These are phyloP conservation scores for Carterocephalus palaemon DNA, from an alignment of 2,888 invertebrate species.

Conservation along the genomic window DNA sequence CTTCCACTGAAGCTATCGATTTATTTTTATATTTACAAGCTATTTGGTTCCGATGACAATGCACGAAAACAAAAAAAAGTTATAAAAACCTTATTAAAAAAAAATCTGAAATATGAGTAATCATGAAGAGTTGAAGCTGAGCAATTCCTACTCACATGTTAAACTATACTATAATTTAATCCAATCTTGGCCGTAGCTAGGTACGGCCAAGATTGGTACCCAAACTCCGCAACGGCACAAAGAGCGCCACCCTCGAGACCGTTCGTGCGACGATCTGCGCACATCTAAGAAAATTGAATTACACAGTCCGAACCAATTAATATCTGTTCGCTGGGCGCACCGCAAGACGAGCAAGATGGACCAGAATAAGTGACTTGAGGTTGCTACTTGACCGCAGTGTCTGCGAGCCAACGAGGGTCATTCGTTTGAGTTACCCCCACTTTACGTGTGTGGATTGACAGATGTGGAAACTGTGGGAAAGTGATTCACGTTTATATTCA, in stretches of 20 bases:
- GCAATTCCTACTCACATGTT: no score
- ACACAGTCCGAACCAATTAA: conserved; percentile 41
- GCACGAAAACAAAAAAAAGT: no score
- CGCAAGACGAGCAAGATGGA: conserved; percentile 39
- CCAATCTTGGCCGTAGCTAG: no score
- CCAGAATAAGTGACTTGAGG: conserved; percentile 37
- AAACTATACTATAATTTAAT: no score
- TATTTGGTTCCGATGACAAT: no score
- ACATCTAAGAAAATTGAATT: conserved; percentile 33
- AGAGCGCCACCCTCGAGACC: conserved; percentile 21
- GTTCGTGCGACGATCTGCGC: no score
- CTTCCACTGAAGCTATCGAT: no score
- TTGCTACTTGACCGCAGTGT: conserved; percentile 39
- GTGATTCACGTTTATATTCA: no score
- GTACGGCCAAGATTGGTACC: background rate
- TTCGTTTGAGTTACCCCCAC: conserved; percentile 33
- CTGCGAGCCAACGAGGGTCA: conserved; percentile 37
- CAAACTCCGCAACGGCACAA: background rate
- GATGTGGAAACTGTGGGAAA: conserved; percentile 12
- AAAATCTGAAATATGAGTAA: no score
- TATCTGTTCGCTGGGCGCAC: conserved; percentile 35
- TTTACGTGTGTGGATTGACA: conserved; percentile 24
- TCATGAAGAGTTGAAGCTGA: no score
- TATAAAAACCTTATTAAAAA: no score
- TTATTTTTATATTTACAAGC: no score